Evolutionary conservation across 2,797 vertebrate genomes (phyloP).

Genomic region (Columba guinea): DNA sequence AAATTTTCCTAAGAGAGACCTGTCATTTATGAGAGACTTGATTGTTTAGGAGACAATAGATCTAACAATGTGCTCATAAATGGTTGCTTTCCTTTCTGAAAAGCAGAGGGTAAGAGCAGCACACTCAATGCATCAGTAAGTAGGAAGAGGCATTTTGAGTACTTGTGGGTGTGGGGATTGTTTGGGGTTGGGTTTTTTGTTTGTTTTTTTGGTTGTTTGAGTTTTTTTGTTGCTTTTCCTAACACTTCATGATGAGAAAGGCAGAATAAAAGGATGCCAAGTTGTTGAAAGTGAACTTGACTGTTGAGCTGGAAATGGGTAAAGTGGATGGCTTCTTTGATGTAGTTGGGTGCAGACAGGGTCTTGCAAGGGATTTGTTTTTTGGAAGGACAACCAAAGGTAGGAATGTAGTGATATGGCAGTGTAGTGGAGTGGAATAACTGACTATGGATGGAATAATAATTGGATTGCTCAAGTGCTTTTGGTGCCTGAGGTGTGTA

Average conservation of each 20-base stretch:
- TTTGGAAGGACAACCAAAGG: not conserved
- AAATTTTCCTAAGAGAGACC: not conserved
- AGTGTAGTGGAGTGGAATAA: not conserved
- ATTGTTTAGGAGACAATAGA: not conserved
- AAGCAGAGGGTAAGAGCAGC: not conserved
- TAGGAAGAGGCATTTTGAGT: not conserved
- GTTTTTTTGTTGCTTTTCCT: not conserved
- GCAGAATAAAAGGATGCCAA: not conserved
- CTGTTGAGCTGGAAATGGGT: not conserved
- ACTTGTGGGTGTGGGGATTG: not conserved
- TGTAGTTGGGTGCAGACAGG: not conserved
- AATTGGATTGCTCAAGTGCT: not conserved
- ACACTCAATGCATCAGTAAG: not conserved
- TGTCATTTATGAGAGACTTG: not conserved
- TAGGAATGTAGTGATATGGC: not conserved
- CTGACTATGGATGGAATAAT: not conserved
- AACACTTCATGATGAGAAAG: not conserved
- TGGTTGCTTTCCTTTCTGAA: not conserved
- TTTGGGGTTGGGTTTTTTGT: not conserved
- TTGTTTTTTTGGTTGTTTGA: not conserved
- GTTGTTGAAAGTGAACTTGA: not conserved
- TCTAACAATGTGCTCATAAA: not conserved
- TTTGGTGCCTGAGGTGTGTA: not conserved
- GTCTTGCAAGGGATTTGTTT: not conserved
- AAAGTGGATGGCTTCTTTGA: not conserved